phyloP scores from a whole-genome alignment of 2,113 vertebrate genomes.

The Camelus dromedarius region DNA sequence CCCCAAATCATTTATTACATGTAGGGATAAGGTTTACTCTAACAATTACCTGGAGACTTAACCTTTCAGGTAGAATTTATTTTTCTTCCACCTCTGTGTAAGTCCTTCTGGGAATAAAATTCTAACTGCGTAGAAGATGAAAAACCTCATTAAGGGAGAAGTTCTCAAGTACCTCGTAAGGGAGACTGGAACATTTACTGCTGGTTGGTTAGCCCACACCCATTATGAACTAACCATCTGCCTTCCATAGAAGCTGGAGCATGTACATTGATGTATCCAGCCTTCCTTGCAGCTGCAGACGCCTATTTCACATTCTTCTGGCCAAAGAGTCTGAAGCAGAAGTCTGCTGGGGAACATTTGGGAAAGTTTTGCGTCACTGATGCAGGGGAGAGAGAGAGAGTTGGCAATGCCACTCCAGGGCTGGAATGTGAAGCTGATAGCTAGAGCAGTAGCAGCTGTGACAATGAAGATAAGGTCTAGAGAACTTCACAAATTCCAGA shows the following conservation, averaged over 20 bases:
- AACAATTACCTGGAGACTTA: neutral
- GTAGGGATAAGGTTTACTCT: neutral
- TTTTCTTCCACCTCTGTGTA: neutral
- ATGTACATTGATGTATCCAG: neutral
- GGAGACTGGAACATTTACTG: neutral
- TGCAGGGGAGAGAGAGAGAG: neutral
- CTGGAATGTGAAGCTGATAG: neutral
- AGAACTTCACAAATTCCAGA: neutral
- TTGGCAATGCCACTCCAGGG: neutral
- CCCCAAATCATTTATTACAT: neutral
- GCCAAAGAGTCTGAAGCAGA: neutral
- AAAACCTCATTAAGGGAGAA: neutral
- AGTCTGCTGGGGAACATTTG: neutral
- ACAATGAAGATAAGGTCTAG: neutral
- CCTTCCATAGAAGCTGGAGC: neutral
- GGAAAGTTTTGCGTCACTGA: neutral
- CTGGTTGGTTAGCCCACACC: neutral
- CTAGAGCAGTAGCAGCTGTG: neutral
- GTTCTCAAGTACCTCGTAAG: neutral
- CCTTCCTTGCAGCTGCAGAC: neutral
- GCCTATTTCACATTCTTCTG: neutral
- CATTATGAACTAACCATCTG: neutral
- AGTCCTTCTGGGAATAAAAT: neutral
- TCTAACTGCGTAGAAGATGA: neutral
- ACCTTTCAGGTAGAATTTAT: neutral